Evolutionary conservation across 2,113 vertebrate species (phyloP).

Genomic region (Megaceryle torquata): DNA sequence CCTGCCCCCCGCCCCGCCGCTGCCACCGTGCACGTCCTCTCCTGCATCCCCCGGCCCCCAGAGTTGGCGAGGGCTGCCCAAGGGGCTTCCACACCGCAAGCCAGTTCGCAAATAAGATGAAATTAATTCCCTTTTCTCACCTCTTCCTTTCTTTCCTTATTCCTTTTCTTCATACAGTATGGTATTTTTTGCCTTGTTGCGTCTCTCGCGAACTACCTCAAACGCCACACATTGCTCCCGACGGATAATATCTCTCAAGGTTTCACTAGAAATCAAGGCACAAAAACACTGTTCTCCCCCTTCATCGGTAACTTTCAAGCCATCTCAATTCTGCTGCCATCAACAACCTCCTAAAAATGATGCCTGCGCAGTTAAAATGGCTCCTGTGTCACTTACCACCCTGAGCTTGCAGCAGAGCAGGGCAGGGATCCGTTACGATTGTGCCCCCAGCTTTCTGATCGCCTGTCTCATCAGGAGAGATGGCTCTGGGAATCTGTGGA

Average conservation of each 20-base stretch:
- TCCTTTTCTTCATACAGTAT: neutral
- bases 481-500: neutral
- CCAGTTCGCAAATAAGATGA: neutral
- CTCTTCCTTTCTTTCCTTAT: neutral
- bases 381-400: conserved; percentile 66
- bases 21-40: neutral
- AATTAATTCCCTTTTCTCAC: neutral
- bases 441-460: neutral
- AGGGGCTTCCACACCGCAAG: neutral
- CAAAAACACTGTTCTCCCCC: neutral
- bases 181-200: neutral
- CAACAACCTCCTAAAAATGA: conserved; percentile 17
- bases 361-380: conserved; percentile 75
- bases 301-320: neutral
- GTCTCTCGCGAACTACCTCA: neutral
- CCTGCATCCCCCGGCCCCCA: neutral
- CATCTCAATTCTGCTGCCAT: neutral
- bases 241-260: neutral
- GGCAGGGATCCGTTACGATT: neutral
- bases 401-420: neutral
- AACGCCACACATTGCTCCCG: neutral
- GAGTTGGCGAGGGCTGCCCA: neutral
- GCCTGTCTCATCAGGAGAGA: neutral
- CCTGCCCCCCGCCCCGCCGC: neutral
- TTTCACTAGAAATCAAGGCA: neutral